Evolutionary conservation across 1,140 invertebrate species (phyloP).

Genomic region (Pseudomyrmex dendroicus): DNA sequence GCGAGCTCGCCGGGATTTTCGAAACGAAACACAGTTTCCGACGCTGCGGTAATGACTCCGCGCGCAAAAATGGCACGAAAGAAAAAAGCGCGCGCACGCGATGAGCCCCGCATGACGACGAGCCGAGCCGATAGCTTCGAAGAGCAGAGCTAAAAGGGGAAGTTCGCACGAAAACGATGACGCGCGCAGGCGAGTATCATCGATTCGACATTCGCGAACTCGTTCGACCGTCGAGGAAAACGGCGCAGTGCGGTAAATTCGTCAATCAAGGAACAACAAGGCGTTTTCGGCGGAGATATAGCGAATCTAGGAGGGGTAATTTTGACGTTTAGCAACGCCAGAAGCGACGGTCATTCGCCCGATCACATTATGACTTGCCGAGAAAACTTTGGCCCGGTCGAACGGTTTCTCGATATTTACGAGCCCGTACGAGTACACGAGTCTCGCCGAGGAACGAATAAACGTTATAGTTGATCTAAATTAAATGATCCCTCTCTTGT

Average conservation of each 20-base stretch:
- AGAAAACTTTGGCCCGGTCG: too few relatives aligned
- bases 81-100: conserved; percentile 35
- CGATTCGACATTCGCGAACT: conserved; percentile 45
- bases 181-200: conserved; percentile 57
- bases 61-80: conserved; percentile 38
- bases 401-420: conserved; percentile 20
- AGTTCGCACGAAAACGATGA: conserved; percentile 55
- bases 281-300: neutral
- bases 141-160: conserved; percentile 30
- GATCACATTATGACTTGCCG: neutral
- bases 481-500: too few relatives aligned
- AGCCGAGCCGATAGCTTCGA: conserved; percentile 38
- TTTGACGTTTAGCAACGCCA: neutral
- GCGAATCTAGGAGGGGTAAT: neutral
- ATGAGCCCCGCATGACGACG: conserved; percentile 27
- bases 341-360: conserved; percentile 1
- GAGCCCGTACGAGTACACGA: neutral
- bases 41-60: conserved; percentile 44
- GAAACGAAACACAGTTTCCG: conserved; percentile 7
- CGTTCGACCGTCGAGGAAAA: neutral
- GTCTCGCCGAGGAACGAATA: neutral
- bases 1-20: conserved; percentile 15
- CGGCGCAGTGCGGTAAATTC: conserved; percentile 55
- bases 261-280: conserved; percentile 14
- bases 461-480: neutral